Percentiles rank a stretch among this genome's conserved stretches.
Evolutionary conservation across 2,888 invertebrate genomes (phyloP).

Genomic region (Timema cristinae): DNA sequence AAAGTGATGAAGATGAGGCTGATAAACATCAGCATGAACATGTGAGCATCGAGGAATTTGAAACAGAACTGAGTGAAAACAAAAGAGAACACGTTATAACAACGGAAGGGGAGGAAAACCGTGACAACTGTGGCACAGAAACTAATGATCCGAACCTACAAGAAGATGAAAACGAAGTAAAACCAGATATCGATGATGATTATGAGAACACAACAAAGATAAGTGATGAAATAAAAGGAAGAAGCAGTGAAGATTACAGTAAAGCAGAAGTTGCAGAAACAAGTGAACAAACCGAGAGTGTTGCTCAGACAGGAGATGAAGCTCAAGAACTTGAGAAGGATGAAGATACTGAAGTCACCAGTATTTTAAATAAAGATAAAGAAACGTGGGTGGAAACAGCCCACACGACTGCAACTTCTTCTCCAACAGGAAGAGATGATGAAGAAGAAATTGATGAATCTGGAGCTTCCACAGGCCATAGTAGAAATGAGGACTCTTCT

Average conservation of each 20-base stretch:
- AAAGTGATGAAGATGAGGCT: no score
- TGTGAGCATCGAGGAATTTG: no score
- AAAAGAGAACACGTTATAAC: no score
- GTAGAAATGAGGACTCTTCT: constrained; percentile 29
- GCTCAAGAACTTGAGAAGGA: constrained; percentile 19
- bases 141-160: no score
- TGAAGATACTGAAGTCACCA: constrained; percentile 12
- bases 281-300: background rate
- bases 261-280: background rate
- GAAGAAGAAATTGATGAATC: constrained; percentile 25
- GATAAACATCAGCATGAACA: no score
- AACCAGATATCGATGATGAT: no score
- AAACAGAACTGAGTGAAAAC: no score
- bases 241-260: constrained; percentile 20
- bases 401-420: constrained; percentile 18
- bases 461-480: constrained; percentile 23
- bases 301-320: constrained; percentile 5
- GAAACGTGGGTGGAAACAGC: constrained; percentile 29
- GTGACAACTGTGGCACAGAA: no score
- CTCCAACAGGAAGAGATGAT: constrained; percentile 24
- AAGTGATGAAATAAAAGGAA: constrained; percentile 39
- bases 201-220: no score
- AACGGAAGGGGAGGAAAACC: no score
- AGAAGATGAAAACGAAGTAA: no score
- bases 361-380: constrained; percentile 19